Evolutionary conservation across 2,888 invertebrate genomes (phyloP).

Genomic region (Drosophila vallismaia): DNA sequence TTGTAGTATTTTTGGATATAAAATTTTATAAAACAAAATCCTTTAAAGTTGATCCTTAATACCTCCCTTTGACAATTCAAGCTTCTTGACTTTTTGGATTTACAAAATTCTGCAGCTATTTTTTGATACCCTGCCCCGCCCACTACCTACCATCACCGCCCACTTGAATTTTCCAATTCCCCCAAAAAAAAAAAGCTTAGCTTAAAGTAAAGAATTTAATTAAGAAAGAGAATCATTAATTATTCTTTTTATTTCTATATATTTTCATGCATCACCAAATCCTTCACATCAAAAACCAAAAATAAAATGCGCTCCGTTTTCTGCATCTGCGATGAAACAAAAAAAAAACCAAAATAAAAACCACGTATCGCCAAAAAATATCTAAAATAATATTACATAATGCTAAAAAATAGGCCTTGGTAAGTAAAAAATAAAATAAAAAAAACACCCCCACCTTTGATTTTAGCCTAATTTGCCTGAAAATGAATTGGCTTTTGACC

Average conservation of each 20-base stretch:
- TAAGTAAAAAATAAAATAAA: constrained; percentile 64
- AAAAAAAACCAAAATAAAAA: constrained; percentile 31
- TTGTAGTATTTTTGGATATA: not conserved
- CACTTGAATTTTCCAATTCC: too few species aligned
- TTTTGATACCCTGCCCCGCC: not conserved
- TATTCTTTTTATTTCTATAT: constrained; percentile 46
- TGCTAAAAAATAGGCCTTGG: constrained; percentile 72
- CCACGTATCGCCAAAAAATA: constrained; percentile 61
- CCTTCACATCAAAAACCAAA: constrained; percentile 41
- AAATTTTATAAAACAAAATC: too few species aligned
- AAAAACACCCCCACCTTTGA: constrained; percentile 9
- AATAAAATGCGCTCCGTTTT: constrained; percentile 9
- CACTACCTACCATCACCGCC: too few species aligned
- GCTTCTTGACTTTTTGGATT: constrained; percentile 1
- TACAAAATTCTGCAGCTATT: constrained; percentile 2
- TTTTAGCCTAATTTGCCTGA: constrained; percentile 39
- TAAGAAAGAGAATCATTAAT: constrained; percentile 25
- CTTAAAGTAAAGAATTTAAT: constrained; percentile 84
- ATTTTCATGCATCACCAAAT: constrained; percentile 59
- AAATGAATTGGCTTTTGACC: constrained; percentile 31
- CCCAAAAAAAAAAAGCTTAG: constrained; percentile 1
- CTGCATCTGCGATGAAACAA: constrained; percentile 39
- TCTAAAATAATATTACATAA: constrained; percentile 5
- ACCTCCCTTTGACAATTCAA: not conserved
- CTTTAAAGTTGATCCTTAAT: too few species aligned